Evolutionary conservation across 1,140 invertebrate genomes (phyloP).

Genomic region (Octopus sinensis): DNA sequence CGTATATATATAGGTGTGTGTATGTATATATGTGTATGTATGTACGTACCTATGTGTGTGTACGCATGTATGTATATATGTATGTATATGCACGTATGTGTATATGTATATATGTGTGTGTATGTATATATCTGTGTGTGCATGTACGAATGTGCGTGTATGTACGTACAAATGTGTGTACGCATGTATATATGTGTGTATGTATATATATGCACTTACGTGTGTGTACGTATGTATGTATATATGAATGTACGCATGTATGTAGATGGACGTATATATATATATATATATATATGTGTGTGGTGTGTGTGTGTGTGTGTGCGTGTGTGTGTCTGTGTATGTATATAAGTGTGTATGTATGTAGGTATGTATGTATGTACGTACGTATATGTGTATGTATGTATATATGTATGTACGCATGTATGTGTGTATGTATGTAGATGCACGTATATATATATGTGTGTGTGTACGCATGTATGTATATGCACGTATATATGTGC

Average conservation of each 20-base stretch:
- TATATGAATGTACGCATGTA: no score
- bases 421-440: no score
- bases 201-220: neutral
- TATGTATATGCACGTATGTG: neutral
- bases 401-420: no score
- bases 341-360: neutral
- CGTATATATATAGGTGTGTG: neutral
- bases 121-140: neutral
- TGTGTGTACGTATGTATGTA: neutral
- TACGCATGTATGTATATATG: neutral
- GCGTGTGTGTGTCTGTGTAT: neutral
- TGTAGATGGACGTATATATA: no score
- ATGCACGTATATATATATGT: slow-evolving; percentile 11
- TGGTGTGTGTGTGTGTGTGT: no score
- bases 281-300: no score
- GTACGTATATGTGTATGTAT: no score
- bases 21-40: neutral
- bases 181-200: neutral
- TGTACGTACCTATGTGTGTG: neutral
- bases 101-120: neutral
- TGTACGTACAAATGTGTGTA: neutral
- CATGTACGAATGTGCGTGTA: neutral
- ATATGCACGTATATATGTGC: neutral
- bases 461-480: slow-evolving; percentile 15
- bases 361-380: no score